Evolutionary conservation across 2,797 vertebrate species (phyloP).

Genomic region (Microctenopoma stevenorrisi): DNA sequence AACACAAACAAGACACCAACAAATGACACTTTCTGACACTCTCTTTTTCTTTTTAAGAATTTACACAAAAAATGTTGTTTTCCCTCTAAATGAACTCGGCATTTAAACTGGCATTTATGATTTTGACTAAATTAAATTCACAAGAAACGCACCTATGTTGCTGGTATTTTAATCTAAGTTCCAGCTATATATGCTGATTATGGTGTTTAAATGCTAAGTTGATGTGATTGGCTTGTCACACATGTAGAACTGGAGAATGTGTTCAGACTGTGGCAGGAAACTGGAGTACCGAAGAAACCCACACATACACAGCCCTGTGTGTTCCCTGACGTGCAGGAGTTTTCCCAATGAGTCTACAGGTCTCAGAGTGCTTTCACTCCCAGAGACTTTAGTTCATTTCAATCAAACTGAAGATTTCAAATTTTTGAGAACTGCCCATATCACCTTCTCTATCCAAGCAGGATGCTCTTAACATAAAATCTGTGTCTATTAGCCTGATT

Average conservation of each 20-base stretch:
- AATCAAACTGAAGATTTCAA: too few relatives aligned
- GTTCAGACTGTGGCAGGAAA: too few relatives aligned
- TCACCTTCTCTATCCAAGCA: too few relatives aligned
- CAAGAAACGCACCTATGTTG: too few relatives aligned
- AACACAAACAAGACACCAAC: slow-evolving; percentile 16
- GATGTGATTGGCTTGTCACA: not conserved
- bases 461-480: too few relatives aligned
- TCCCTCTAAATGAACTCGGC: not conserved
- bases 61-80: not conserved
- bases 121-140: not conserved
- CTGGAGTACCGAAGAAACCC: too few relatives aligned
- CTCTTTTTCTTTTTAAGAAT: not conserved
- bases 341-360: not conserved
- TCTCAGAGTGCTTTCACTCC: not conserved
- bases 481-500: too few relatives aligned
- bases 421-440: too few relatives aligned
- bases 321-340: not conserved
- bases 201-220: not conserved
- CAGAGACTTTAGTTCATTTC: too few relatives aligned
- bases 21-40: slow-evolving; percentile 6
- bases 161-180: not conserved
- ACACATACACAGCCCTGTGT: not conserved
- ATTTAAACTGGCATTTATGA: not conserved
- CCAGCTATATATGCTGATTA: not conserved
- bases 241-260: too few relatives aligned